phyloP scores from a whole-genome alignment of 2,113 vertebrate genomes.

The Oxyruncus cristatus region DNA sequence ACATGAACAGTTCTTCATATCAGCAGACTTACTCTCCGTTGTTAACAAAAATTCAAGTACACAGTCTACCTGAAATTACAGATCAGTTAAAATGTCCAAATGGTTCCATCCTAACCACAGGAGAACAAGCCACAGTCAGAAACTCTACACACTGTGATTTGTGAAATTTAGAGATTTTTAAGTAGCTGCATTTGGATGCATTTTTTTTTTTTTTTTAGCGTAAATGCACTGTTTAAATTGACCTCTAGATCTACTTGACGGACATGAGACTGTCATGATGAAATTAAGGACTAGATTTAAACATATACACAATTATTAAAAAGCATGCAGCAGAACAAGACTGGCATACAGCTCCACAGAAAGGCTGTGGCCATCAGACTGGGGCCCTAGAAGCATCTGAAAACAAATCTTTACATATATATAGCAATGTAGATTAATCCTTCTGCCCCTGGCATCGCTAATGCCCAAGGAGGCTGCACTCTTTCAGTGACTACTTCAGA shows the following conservation, averaged over 20 bases:
- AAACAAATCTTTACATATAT: background rate
- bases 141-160: background rate
- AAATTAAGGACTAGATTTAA: background rate
- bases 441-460: background rate
- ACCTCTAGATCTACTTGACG: background rate
- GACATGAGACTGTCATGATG: rapidly evolving
- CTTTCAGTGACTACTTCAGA: background rate
- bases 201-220: background rate
- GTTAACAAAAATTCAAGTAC: background rate
- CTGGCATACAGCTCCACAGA: background rate
- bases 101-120: background rate
- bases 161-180: rapidly evolving
- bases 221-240: rapidly evolving
- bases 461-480: background rate
- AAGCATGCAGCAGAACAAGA: background rate
- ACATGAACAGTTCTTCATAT: background rate
- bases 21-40: background rate
- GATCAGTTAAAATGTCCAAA: background rate
- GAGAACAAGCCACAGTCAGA: background rate
- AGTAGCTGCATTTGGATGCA: background rate
- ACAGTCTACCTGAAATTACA: background rate
- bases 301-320: background rate
- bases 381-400: background rate
- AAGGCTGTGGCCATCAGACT: background rate
- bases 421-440: background rate